Evolutionary conservation across 2,888 invertebrate genomes (phyloP).

Genomic region (Cerastis rubricosa): DNA sequence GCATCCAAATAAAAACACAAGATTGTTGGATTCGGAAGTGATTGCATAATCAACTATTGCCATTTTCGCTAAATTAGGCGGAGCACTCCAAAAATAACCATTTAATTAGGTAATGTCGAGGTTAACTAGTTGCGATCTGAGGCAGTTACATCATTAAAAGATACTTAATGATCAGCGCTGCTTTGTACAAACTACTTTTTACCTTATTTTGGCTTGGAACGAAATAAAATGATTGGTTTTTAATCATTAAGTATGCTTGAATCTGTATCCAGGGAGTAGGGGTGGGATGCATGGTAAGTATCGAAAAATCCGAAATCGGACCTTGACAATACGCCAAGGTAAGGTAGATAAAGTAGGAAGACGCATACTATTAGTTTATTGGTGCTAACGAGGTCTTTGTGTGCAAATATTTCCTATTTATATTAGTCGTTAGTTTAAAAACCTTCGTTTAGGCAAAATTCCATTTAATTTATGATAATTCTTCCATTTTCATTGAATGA

Average conservation of each 20-base stretch:
- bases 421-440: constrained; percentile 33
- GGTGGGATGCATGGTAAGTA: not conserved
- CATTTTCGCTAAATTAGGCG: constrained; percentile 8
- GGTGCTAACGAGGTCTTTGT: constrained; percentile 41
- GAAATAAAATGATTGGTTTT: not conserved
- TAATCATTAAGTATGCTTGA: not conserved
- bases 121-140: constrained; percentile 25
- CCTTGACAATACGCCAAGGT: constrained; percentile 2
- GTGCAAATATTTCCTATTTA: constrained; percentile 46
- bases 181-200: not conserved
- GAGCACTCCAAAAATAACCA: constrained; percentile 13
- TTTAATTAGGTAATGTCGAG: constrained; percentile 38
- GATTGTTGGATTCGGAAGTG: constrained; percentile 13
- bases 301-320: not conserved
- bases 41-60: constrained; percentile 17
- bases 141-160: constrained; percentile 17
- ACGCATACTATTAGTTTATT: constrained; percentile 16
- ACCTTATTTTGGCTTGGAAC: not conserved
- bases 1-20: constrained; percentile 6
- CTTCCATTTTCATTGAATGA: not conserved
- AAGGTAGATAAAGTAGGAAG: constrained; percentile 30
- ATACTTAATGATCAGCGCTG: not conserved
- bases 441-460: constrained; percentile 43
- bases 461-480: constrained; percentile 28
- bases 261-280: not conserved